phyloP scores from a whole-genome alignment of 2,888 invertebrate species.

The Gerosis bhagava region DNA sequence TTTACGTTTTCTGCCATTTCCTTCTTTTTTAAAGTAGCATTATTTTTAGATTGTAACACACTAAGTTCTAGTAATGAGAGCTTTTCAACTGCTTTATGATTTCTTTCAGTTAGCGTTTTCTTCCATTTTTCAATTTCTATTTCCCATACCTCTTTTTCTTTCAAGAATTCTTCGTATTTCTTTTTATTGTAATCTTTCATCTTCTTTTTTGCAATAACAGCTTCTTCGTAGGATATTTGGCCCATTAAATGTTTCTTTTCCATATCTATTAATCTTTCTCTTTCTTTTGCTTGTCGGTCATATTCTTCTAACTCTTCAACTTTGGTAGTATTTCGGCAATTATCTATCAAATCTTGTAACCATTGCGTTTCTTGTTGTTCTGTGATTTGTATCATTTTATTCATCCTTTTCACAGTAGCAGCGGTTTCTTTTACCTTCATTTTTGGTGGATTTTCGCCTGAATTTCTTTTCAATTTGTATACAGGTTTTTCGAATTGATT shows the following conservation, averaged over 20 bases:
- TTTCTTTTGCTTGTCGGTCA: slow-evolving; percentile 68
- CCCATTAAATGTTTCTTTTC: slow-evolving; percentile 83
- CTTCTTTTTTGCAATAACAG: slow-evolving; percentile 79
- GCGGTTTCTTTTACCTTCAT: slow-evolving; percentile 69
- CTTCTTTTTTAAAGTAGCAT: slow-evolving; percentile 51
- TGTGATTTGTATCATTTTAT: slow-evolving; percentile 68
- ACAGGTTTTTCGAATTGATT: slow-evolving; percentile 39
- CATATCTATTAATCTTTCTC: slow-evolving; percentile 74
- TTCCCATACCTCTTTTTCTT: slow-evolving; percentile 72
- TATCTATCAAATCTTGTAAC: slow-evolving; percentile 71
- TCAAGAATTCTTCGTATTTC: slow-evolving; percentile 72
- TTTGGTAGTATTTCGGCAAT: slow-evolving; percentile 63
- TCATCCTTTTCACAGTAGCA: slow-evolving; percentile 76
- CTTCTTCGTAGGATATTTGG: slow-evolving; percentile 82
- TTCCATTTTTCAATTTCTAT: slow-evolving; percentile 78
- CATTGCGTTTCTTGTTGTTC: slow-evolving; percentile 75
- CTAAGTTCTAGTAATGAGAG: slow-evolving; percentile 55
- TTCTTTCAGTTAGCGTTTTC: slow-evolving; percentile 68
- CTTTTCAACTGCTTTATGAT: slow-evolving; percentile 69
- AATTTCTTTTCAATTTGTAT: slow-evolving; percentile 41
- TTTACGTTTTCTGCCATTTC: slow-evolving; percentile 54
- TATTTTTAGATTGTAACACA: slow-evolving; percentile 54
- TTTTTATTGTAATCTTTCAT: slow-evolving; percentile 69
- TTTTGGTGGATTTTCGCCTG: slow-evolving; percentile 28
- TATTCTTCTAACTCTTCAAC: slow-evolving; percentile 67